Conservation (phyloP, 35 echinoderm and acorn worm species). For the Apostichopus parvimensis region DNA sequence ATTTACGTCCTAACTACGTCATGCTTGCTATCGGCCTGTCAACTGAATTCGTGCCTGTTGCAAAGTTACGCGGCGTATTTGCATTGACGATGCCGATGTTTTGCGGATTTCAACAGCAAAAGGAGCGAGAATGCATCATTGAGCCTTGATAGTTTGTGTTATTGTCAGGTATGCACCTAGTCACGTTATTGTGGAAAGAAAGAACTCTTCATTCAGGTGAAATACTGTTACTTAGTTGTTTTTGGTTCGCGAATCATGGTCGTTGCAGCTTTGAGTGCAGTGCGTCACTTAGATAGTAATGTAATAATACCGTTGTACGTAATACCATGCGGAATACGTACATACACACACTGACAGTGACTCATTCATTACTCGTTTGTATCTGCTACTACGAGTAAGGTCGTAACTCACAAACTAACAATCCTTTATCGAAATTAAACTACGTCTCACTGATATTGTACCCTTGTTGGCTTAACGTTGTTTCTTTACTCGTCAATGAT, state of each 20-base stretch:
- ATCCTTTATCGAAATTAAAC: neutral
- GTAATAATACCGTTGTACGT: neutral
- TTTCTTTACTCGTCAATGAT: no score
- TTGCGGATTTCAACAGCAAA: neutral
- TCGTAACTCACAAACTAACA: neutral
- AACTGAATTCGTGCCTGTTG: conserved; percentile 43
- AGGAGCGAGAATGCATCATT: neutral
- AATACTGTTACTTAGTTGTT: neutral
- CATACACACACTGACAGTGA: neutral
- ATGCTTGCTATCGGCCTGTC: conserved; percentile 23
- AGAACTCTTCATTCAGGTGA: neutral
- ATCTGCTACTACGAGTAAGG: neutral
- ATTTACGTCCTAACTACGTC: conserved; percentile 18
- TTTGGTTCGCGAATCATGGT: neutral
- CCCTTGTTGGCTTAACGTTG: no score
- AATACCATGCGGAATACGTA: neutral
- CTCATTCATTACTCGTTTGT: neutral
- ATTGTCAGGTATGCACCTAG: neutral
- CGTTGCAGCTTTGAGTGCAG: neutral
- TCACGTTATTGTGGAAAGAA: neutral
- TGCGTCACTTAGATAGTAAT: conserved; percentile 27
- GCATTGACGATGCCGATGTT: neutral
- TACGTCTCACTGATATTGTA: neutral
- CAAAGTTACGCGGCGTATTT: conserved; percentile 52
- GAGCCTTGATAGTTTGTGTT: neutral